phyloP scores from a whole-genome alignment of 2,888 invertebrate genomes.

The Ashinkailepas kermadecensis region DNA sequence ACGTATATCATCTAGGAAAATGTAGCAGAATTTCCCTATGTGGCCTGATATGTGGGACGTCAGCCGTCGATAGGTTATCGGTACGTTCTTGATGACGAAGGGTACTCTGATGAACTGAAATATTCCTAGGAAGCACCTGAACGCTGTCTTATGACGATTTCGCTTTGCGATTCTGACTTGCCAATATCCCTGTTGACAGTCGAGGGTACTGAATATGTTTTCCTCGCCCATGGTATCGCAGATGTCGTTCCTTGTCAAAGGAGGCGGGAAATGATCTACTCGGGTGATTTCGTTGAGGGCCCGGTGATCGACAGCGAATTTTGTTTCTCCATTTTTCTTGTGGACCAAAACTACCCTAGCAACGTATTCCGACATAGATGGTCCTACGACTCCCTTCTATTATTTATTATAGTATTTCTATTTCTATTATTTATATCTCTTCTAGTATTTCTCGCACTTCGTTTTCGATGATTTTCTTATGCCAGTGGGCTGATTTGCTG shows the following conservation, averaged over 20 bases:
- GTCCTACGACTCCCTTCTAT: no score
- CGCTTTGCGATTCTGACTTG: background rate
- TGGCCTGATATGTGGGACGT: background rate
- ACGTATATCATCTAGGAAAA: background rate
- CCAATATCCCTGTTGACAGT: background rate
- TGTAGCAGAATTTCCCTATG: background rate
- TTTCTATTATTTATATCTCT: no score
- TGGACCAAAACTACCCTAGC: background rate
- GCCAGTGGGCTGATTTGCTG: no score
- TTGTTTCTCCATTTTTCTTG: background rate
- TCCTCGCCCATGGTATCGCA: background rate
- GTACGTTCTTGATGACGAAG: background rate
- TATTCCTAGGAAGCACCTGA: background rate
- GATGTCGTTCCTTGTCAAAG: background rate
- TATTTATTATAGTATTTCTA: no score
- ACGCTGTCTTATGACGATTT: background rate
- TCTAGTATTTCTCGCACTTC: no score
- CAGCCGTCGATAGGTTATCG: background rate
- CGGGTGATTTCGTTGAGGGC: background rate
- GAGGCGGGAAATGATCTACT: background rate
- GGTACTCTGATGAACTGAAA: background rate
- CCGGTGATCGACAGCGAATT: background rate
- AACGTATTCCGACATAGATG: no score
- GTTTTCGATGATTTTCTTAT: no score
- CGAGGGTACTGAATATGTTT: background rate